Conservation (phyloP, 1,140 invertebrate species). For the Latrodectus geometricus region DNA sequence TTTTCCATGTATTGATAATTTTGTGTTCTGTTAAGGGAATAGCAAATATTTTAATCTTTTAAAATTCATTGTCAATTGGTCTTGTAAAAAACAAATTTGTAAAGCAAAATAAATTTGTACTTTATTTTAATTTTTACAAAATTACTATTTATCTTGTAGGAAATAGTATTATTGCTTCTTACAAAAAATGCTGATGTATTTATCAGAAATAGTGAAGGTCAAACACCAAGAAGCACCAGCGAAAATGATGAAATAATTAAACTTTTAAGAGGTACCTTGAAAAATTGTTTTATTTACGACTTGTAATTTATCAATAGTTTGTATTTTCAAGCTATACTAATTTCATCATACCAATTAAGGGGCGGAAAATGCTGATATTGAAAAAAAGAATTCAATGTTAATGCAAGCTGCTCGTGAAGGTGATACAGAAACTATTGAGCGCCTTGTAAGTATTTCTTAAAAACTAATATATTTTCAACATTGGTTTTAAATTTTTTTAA, state of each 20-base stretch:
- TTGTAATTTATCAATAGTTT: not conserved
- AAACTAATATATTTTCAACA: no score
- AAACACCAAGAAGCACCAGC: slow-evolving; percentile 73
- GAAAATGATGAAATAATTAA: slow-evolving; percentile 73
- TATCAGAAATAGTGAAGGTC: slow-evolving; percentile 76
- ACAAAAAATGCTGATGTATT: slow-evolving; percentile 70
- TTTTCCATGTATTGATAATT: no score
- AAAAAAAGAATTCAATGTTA: slow-evolving; percentile 71
- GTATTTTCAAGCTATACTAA: not conserved
- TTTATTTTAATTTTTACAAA: not conserved
- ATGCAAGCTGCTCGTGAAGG: slow-evolving; percentile 75
- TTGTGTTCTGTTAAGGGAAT: no score
- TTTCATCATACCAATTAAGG: slow-evolving; percentile 66
- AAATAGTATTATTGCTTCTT: slow-evolving; percentile 70
- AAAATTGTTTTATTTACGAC: not conserved
- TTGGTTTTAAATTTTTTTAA: no score
- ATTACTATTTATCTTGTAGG: slow-evolving; percentile 65
- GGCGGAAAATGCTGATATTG: slow-evolving; percentile 74
- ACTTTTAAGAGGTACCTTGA: slow-evolving; percentile 71
- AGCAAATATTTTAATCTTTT: not conserved
- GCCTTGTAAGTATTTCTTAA: slow-evolving; percentile 70
- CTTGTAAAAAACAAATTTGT: not conserved
- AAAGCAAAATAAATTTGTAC: not conserved
- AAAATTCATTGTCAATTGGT: not conserved
- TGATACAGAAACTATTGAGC: slow-evolving; percentile 72